phyloP scores from a whole-genome alignment of 2,888 invertebrate genomes.

The Polyommatus iphigenia region DNA sequence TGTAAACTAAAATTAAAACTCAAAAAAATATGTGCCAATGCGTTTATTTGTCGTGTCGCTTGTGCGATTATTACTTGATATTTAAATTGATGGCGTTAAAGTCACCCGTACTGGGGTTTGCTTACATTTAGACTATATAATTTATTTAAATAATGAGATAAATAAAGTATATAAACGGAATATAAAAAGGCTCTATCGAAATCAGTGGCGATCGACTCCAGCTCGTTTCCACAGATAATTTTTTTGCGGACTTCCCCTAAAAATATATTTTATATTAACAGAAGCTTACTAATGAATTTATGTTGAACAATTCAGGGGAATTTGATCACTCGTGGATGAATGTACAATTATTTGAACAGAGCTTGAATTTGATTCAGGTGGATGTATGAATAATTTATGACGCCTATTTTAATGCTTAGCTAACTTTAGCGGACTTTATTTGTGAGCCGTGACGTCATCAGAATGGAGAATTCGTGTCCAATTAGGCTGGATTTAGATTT shows the following conservation, averaged over 20 bases:
- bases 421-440: constrained; percentile 7
- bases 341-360: constrained; percentile 21
- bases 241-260: neutral
- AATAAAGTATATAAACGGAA: too few species aligned
- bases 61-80: too few species aligned
- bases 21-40: too few species aligned
- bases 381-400: constrained; percentile 15
- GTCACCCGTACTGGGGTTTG: too few species aligned
- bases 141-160: too few species aligned
- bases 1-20: too few species aligned
- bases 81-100: too few species aligned
- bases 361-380: constrained; percentile 20
- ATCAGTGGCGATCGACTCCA: neutral
- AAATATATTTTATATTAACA: neutral
- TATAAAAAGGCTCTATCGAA: too few species aligned
- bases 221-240: neutral
- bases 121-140: too few species aligned
- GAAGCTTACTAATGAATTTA: constrained; percentile 3
- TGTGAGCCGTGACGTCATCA: neutral
- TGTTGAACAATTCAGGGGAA: constrained; percentile 22
- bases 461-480: neutral
- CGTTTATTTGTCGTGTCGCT: too few species aligned
- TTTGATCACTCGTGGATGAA: constrained; percentile 10
- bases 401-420: constrained; percentile 9
- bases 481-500: neutral